Conservation (phyloP, 2,113 vertebrate species). For the Cyprinus carpio region DNA sequence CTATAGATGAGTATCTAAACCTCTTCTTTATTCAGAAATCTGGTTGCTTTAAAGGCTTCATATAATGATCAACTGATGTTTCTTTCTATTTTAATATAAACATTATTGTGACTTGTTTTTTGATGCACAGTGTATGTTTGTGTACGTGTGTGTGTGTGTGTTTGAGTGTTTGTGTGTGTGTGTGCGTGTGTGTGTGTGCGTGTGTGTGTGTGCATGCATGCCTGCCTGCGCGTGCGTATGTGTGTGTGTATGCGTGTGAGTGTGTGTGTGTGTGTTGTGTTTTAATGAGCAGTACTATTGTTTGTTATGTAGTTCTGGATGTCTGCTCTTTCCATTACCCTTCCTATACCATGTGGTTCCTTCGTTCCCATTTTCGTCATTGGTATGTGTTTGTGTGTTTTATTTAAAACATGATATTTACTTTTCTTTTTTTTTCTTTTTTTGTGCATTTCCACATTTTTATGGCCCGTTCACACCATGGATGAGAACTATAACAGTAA, state of each 20-base stretch:
- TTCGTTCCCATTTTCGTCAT: slow-evolving; percentile 98
- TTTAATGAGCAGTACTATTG: slow-evolving; percentile 34
- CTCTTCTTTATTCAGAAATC: not conserved
- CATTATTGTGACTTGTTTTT: not conserved
- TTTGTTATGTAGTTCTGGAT: slow-evolving; percentile 88
- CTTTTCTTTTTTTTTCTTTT: not conserved
- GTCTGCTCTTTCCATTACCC: slow-evolving; percentile 95
- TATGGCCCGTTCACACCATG: not conserved
- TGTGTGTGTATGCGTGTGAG: too few species aligned
- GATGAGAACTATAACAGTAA: not conserved
- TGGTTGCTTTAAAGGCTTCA: not conserved
- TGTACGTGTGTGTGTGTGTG: too few species aligned
- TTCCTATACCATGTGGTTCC: slow-evolving; percentile 94
- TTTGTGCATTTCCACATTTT: not conserved
- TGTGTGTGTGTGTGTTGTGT: not conserved
- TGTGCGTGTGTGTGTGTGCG: too few species aligned
- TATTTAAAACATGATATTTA: not conserved
- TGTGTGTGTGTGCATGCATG: too few species aligned
- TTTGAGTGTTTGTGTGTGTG: too few species aligned
- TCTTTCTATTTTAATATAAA: not conserved
- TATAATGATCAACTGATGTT: not conserved
- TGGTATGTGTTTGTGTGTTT: slow-evolving; percentile 70
- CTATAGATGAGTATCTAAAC: not conserved
- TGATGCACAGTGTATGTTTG: not conserved
- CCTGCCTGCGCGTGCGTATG: too few species aligned